Base-by-base conservation (phyloP, 2,888 invertebrate species). In the Carterocephalus palaemon region DNA sequence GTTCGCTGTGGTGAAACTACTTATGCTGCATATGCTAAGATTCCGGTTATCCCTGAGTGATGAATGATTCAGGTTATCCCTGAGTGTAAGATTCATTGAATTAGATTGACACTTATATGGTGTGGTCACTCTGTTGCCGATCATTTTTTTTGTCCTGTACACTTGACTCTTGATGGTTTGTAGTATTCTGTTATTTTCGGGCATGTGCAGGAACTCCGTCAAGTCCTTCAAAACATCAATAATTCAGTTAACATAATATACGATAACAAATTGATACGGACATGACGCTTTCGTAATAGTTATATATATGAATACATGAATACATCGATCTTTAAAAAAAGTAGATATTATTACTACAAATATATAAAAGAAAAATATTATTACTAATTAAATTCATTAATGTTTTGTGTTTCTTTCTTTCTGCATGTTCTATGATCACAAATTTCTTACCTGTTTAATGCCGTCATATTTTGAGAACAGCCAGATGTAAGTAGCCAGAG, bases 401-500 rank as follows among this genome's bases (percentile, higher is more conserved):
- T n/a, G n/a, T n/a, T n/a, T n/a, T n/a, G n/a, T n/a, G n/a, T n/a
- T n/a, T n/a, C n/a, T n/a, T n/a, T n/a, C n/a, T n/a, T n/a, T n/a
- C n/a, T n/a, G n/a, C n/a, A 26, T 12, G 3, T 12, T 12, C 6
- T 6, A 26, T 7, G 13, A 28, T 13, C 0, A 12, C 7, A 10
- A 7, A n/a, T n/a, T 6, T 15, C 69, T 72, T 57, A 82, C 83
- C 72, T 78, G 60, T 59, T 71, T 82, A 38, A 88, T 73, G 36
- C 64, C 60, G 5, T 85, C 75, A 42, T 88, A 88, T 57, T 90
- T 89, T 0, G 88, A 78, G 64, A 92, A 91, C 6, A 92, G 73
- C 92, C 92, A 92, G 24, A 92, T 67, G 19, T 92, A 84, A 0
- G 92, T 92, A 36, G 90, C 89, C 16, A 92, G 67, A 13, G 89